These are phyloP conservation scores for Bettongia penicillata DNA, from an alignment of 2,113 vertebrate genomes.

Conservation along the genomic window DNA sequence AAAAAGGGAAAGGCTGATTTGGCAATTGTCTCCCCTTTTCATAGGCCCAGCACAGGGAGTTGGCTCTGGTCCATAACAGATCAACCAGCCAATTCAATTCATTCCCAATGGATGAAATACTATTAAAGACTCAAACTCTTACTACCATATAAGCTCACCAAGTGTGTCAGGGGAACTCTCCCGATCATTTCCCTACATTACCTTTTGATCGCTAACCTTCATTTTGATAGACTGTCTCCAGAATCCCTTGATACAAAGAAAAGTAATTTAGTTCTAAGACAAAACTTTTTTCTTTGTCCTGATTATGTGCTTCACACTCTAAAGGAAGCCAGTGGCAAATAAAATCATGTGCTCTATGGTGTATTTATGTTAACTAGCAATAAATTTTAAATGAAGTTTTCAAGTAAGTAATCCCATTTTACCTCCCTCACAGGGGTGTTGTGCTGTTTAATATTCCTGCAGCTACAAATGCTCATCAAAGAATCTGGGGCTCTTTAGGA, in stretches of 20 bases:
- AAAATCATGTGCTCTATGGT: conserved; percentile 46
- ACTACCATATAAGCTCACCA: neutral
- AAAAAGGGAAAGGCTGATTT: too few relatives aligned
- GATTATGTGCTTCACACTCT: neutral
- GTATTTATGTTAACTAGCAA: conserved; percentile 35
- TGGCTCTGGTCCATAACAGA: neutral
- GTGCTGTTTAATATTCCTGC: conserved; percentile 41
- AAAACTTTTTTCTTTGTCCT: neutral
- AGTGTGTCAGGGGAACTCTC: neutral
- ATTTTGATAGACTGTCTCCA: conserved; percentile 2
- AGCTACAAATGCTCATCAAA: conserved; percentile 21
- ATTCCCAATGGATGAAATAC: neutral
- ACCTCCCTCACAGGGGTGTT: neutral
- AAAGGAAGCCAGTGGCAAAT: conserved; percentile 11
- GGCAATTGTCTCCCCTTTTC: neutral
- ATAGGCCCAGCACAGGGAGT: neutral
- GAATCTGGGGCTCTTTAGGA: conserved; percentile 3
- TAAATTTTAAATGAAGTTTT: conserved; percentile 43
- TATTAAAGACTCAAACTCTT: neutral
- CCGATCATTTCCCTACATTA: neutral
- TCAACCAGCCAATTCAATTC: neutral
- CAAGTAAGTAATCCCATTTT: conserved; percentile 32
- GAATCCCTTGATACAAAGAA: conserved; percentile 25
- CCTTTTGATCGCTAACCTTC: neutral
- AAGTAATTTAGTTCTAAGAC: conserved; percentile 1